These are phyloP conservation scores for Lycaena phlaeas DNA, from an alignment of 2,888 invertebrate species.

Conservation along the genomic window DNA sequence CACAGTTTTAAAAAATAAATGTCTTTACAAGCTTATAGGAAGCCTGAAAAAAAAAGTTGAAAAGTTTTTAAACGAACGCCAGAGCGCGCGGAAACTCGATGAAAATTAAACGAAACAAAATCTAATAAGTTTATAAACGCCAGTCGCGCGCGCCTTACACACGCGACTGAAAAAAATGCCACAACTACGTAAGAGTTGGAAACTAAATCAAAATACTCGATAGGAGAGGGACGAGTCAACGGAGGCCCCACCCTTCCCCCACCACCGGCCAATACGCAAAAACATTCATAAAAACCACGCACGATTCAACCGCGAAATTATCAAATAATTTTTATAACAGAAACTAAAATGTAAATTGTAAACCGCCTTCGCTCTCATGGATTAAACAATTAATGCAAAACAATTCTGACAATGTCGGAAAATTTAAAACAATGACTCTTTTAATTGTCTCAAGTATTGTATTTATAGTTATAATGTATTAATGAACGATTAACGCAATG, in stretches of 20 bases:
- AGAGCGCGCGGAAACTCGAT: slow-evolving; percentile 38
- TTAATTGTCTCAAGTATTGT: slow-evolving; percentile 54
- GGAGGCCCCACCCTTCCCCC: slow-evolving; percentile 68
- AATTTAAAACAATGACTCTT: slow-evolving; percentile 60
- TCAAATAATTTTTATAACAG: slow-evolving; percentile 54
- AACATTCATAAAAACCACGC: slow-evolving; percentile 69
- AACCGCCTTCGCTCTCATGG: slow-evolving; percentile 36
- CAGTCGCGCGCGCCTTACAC: slow-evolving; percentile 60
- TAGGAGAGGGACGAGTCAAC: slow-evolving; percentile 68
- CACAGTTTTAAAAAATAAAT: slow-evolving; percentile 29
- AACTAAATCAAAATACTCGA: slow-evolving; percentile 73
- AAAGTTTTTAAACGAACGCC: slow-evolving; percentile 29
- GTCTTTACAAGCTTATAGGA: slow-evolving; percentile 27
- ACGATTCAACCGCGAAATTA: slow-evolving; percentile 62
- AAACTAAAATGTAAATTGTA: slow-evolving; percentile 40
- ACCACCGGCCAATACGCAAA: slow-evolving; percentile 57
- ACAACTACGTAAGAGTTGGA: slow-evolving; percentile 70
- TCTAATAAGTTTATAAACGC: slow-evolving; percentile 31
- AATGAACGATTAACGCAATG: slow-evolving; percentile 30
- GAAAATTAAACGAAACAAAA: slow-evolving; percentile 28
- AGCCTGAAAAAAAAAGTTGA: slow-evolving; percentile 24
- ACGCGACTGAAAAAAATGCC: slow-evolving; percentile 72
- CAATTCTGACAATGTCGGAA: slow-evolving; percentile 59
- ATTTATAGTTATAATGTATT: slow-evolving; percentile 40
- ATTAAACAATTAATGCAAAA: slow-evolving; percentile 58